Conservation (phyloP, 2,113 vertebrate genomes). For the Dinomys branickii region DNA sequence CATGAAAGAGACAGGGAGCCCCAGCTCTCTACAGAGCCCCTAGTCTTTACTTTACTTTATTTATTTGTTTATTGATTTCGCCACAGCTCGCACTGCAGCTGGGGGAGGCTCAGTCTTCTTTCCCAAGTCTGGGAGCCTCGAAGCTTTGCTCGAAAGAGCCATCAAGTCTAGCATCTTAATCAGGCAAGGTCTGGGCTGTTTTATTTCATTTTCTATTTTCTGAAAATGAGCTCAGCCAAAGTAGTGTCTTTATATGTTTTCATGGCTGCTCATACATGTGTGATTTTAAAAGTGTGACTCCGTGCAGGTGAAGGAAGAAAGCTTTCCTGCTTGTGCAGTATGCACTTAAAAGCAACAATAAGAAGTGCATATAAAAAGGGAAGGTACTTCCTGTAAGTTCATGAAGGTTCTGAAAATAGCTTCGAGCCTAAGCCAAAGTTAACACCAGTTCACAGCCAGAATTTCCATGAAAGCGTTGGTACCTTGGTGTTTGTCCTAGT, state of each 20-base stretch:
- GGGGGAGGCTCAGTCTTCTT: neutral
- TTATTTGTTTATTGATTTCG: conserved; percentile 85
- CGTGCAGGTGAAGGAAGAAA: neutral
- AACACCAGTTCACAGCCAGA: conserved; percentile 79
- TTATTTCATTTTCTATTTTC: conserved; percentile 49
- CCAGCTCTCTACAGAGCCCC: conserved; percentile 76
- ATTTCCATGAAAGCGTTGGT: conserved; percentile 84
- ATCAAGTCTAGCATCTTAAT: conserved; percentile 61
- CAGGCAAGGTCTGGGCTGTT: neutral
- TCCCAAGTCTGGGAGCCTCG: conserved; percentile 54
- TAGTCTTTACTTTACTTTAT: conserved; percentile 83
- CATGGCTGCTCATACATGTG: neutral
- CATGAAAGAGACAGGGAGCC: conserved; percentile 83
- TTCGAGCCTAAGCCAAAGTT: conserved; percentile 80
- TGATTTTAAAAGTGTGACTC: conserved; percentile 57
- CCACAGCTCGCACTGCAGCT: conserved; percentile 74
- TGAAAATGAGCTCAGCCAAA: conserved; percentile 47
- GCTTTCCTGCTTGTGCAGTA: conserved; percentile 50
- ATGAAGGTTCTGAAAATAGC: conserved; percentile 84
- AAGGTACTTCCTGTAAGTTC: conserved; percentile 82
- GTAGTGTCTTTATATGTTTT: neutral
- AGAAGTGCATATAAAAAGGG: conserved; percentile 79
- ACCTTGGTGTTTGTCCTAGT: conserved; percentile 78
- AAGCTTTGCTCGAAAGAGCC: conserved; percentile 83
- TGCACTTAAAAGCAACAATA: conserved; percentile 78